Percentiles rank a stretch among this genome's conserved stretches.
Conservation (phyloP, 2,113 vertebrate species). For the Syngnathoides biaculeatus region DNA sequence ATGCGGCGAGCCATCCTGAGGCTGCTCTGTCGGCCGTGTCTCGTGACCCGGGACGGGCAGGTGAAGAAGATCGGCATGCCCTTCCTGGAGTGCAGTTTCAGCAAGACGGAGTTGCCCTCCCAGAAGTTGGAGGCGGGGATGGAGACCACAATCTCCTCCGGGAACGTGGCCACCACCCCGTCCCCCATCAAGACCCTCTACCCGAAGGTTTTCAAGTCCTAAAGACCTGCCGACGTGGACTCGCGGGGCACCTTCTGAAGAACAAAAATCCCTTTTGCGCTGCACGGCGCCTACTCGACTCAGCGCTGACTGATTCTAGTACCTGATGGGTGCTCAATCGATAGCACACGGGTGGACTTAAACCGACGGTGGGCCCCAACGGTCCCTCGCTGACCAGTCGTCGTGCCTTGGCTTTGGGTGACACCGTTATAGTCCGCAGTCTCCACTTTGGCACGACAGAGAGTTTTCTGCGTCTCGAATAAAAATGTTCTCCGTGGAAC, state of each 20-base stretch:
- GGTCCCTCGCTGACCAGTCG: background rate
- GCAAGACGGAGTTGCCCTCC: constrained; percentile 73
- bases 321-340: too few relatives aligned
- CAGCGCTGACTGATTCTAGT: background rate
- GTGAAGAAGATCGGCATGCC: constrained; percentile 73
- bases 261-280: background rate
- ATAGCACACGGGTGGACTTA: too few relatives aligned
- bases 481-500: too few relatives aligned
- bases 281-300: background rate
- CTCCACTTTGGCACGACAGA: too few relatives aligned
- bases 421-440: too few relatives aligned
- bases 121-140: constrained; percentile 68
- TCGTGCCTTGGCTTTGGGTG: too few relatives aligned
- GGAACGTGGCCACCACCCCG: constrained; percentile 64
- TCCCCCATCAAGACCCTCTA: constrained; percentile 69
- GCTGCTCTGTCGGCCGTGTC: constrained; percentile 75
- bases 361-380: background rate
- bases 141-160: constrained; percentile 76
- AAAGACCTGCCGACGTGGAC: constrained; percentile 17
- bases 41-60: constrained; percentile 61
- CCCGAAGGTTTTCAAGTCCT: constrained; percentile 63
- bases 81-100: constrained; percentile 78
- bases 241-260: constrained; percentile 24
- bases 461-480: too few relatives aligned
- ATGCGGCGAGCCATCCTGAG: constrained; percentile 81